Evolutionary conservation across 2,113 vertebrate species (phyloP).

Genomic region (Rhinolophus sinicus): DNA sequence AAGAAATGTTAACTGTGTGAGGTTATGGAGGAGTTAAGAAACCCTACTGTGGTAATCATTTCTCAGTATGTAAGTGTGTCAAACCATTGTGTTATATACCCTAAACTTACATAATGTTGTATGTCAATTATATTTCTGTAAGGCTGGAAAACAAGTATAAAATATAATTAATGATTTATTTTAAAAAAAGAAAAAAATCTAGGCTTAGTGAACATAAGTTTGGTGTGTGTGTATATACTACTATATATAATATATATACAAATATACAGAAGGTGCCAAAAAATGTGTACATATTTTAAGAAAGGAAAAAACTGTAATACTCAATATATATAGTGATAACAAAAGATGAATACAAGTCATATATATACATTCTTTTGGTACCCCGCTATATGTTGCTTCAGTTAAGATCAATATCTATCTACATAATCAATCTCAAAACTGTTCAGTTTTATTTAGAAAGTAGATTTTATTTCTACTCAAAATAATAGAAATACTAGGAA

Average conservation of each 20-base stretch:
- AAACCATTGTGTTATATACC: not conserved
- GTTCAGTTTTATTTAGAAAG: not conserved
- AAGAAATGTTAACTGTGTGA: not conserved
- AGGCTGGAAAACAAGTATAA: too few relatives aligned
- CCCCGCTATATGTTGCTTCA: not conserved
- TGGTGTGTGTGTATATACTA: too few relatives aligned
- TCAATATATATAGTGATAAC: too few relatives aligned
- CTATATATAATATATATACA: too few relatives aligned
- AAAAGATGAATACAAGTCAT: not conserved
- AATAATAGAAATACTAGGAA: not conserved
- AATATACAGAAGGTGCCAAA: too few relatives aligned
- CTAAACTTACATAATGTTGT: too few relatives aligned
- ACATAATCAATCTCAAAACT: not conserved
- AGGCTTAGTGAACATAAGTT: too few relatives aligned
- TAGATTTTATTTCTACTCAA: not conserved
- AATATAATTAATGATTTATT: too few relatives aligned
- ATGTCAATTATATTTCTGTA: too few relatives aligned
- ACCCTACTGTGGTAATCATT: not conserved
- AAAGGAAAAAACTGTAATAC: too few relatives aligned
- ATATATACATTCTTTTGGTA: not conserved
- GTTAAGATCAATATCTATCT: not conserved
- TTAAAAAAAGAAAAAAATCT: too few relatives aligned
- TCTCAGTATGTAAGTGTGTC: not conserved
- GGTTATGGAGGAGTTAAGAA: not conserved
- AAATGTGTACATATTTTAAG: too few relatives aligned